These are phyloP conservation scores for Scaptomyza polygonia DNA, from an alignment of 2,888 invertebrate genomes.

Conservation along the genomic window DNA sequence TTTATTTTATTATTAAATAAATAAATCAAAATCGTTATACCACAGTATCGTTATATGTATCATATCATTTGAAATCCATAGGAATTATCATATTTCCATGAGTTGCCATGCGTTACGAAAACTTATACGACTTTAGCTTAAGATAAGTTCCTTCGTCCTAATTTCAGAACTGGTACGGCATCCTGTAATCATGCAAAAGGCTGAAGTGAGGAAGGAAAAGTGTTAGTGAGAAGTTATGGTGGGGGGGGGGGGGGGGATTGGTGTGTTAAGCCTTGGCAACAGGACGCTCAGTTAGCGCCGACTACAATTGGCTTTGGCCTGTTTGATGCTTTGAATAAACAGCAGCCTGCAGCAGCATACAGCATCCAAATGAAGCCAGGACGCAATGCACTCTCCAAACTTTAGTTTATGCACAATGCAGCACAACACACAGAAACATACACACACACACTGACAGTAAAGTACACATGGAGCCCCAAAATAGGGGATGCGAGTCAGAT, in stretches of 20 bases:
- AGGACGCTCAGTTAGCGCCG: background rate
- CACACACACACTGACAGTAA: background rate
- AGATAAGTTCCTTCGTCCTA: background rate
- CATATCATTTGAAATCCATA: too few relatives aligned
- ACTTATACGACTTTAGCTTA: background rate
- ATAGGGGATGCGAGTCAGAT: conserved; percentile 20
- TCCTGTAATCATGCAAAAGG: conserved; percentile 3
- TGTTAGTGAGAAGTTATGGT: background rate
- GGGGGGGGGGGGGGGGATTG: background rate
- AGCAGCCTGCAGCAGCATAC: conserved; percentile 27
- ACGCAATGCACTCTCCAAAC: conserved; percentile 42
- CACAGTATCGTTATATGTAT: too few relatives aligned
- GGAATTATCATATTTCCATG: background rate
- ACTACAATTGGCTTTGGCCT: conserved; percentile 38
- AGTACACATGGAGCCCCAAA: conserved; percentile 10
- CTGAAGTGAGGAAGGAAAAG: background rate
- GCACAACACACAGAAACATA: background rate
- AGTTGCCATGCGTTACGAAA: background rate
- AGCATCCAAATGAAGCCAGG: conserved; percentile 39
- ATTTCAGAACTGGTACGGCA: background rate
- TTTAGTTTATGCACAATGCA: conserved; percentile 27
- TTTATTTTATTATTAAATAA: too few relatives aligned
- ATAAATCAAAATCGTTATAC: too few relatives aligned
- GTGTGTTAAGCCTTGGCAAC: conserved; percentile 2
- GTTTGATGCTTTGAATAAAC: conserved; percentile 42